Evolutionary conservation across 2,797 vertebrate species (phyloP).

Genomic region (Meriones psammophilus): DNA sequence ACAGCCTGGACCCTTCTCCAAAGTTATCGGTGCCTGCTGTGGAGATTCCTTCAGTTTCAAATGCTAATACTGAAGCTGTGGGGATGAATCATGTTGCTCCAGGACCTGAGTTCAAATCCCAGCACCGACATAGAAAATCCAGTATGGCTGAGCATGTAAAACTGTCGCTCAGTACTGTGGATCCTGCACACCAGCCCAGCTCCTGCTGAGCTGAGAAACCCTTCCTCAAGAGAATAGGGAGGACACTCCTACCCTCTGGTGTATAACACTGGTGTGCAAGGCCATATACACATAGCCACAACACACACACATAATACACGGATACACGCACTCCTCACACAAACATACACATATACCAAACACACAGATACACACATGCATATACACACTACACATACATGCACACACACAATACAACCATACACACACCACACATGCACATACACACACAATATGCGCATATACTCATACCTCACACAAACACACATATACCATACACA

Average conservation of each 20-base stretch:
- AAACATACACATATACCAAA: neutral
- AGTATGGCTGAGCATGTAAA: no score
- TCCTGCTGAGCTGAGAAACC: neutral
- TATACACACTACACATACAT: neutral
- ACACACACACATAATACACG: neutral
- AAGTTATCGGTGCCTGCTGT: neutral
- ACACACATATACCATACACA: neutral
- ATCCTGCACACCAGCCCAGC: neutral
- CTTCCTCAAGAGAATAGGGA: neutral
- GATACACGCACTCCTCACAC: neutral
- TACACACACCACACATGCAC: neutral
- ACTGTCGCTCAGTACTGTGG: neutral
- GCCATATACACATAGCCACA: neutral
- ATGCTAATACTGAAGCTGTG: neutral
- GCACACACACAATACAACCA: neutral
- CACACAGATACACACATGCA: neutral
- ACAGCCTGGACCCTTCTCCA: neutral
- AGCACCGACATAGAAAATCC: neutral
- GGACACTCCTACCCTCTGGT: neutral
- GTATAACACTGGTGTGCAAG: neutral
- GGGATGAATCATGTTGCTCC: neutral
- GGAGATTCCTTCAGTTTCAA: neutral
- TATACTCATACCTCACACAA: neutral
- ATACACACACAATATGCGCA: neutral
- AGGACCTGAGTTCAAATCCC: neutral